Conservation (phyloP, 2,888 invertebrate genomes). For the Gryllus longicercus region DNA sequence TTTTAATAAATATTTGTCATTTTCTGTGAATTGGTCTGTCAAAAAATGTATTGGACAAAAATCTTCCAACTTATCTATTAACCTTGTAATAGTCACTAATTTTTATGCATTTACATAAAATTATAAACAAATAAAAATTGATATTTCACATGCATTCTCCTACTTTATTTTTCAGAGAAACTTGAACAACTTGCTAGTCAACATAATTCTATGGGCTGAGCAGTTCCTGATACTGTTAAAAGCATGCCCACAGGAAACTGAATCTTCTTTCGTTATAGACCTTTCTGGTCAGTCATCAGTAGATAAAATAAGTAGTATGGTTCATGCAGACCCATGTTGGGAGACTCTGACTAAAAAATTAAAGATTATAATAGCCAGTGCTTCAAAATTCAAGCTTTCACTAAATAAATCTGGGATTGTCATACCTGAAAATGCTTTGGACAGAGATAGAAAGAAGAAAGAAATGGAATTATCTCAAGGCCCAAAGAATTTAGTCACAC, state of each 20-base stretch:
- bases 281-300: background rate
- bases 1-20: no score
- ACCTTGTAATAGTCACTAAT: no score
- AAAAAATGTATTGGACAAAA: no score
- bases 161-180: conserved; percentile 39
- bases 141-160: no score
- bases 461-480: conserved; percentile 2
- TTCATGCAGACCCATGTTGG: conserved; percentile 34
- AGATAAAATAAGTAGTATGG: background rate
- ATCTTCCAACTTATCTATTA: no score
- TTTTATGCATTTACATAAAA: no score
- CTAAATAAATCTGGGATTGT: background rate
- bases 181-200: conserved; percentile 53
- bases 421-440: background rate
- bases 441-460: background rate
- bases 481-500: conserved; percentile 6
- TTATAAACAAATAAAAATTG: no score
- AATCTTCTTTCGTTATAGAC: background rate
- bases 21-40: no score
- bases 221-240: conserved; percentile 67
- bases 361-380: conserved; percentile 3
- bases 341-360: conserved; percentile 26
- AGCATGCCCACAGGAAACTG: conserved; percentile 53
- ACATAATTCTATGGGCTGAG: conserved; percentile 56
- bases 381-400: conserved; percentile 25